Percentiles rank a stretch among this genome's conserved stretches.
These are phyloP conservation scores for Caerostris darwini DNA, from an alignment of 1,140 invertebrate genomes.

Conservation along the genomic window DNA sequence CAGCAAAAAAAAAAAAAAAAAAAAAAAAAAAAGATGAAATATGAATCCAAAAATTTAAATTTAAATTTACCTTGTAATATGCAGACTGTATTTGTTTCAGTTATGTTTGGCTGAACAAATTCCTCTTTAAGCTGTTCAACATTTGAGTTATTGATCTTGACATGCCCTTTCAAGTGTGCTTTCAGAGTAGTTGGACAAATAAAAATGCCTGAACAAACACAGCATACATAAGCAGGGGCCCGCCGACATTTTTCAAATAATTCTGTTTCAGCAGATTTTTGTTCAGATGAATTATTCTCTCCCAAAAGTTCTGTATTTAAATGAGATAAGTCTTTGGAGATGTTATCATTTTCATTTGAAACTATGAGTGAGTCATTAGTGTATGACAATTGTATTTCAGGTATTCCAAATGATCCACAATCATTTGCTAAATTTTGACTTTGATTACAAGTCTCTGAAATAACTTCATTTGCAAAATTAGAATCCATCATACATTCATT, in stretches of 20 bases:
- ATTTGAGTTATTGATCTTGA: conserved; percentile 11
- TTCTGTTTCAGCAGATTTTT: conserved; percentile 53
- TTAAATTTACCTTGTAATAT: conserved; percentile 50
- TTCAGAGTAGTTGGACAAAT: conserved; percentile 80
- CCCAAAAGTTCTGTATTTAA: neutral
- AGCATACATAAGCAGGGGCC: conserved; percentile 80
- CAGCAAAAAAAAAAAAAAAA: no score
- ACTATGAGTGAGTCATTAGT: neutral
- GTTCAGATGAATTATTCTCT: conserved; percentile 12
- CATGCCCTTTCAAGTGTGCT: conserved; percentile 80
- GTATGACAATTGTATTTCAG: neutral
- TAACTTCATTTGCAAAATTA: conserved; percentile 26
- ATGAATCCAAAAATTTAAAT: no score
- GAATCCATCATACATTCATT: conserved; percentile 48
- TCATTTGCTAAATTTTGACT: neutral
- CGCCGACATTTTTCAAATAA: conserved; percentile 77
- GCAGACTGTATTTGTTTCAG: conserved; percentile 24
- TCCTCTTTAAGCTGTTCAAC: neutral
- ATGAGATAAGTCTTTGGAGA: neutral
- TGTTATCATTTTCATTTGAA: neutral
- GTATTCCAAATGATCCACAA: neutral
- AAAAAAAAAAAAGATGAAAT: no score
- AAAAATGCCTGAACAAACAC: conserved; percentile 78
- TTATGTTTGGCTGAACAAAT: neutral
- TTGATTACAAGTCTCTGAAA: neutral